Conservation (phyloP, 2,797 vertebrate species). For the Scarus forsteni region DNA sequence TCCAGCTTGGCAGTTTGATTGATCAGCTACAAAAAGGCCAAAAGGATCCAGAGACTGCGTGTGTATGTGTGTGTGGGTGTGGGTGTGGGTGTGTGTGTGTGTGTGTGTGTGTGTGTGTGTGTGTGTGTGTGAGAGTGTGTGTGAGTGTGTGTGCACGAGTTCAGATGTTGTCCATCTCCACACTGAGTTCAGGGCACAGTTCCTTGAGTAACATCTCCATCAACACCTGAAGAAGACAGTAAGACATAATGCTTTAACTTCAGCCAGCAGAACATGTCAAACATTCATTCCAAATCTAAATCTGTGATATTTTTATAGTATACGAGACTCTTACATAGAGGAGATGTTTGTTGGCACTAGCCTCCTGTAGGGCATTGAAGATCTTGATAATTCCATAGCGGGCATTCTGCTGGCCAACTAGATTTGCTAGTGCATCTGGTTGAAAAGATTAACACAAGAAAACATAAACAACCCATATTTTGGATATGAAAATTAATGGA, state of each 20-base stretch:
- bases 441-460: neutral
- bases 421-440: constrained; percentile 93
- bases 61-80: constrained; percentile 1
- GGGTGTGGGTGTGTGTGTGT: neutral
- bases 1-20: constrained; percentile 60
- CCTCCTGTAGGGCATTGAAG: constrained; percentile 96
- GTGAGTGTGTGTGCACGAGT: too few relatives aligned
- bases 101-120: neutral
- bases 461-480: neutral
- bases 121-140: constrained; percentile 7
- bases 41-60: constrained; percentile 23
- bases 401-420: constrained; percentile 99
- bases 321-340: constrained; percentile 92
- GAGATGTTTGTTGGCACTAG: constrained; percentile 96
- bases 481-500: neutral
- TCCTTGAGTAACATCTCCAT: constrained; percentile 96
- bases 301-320: neutral
- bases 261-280: neutral
- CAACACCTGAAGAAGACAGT: constrained; percentile 85
- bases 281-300: too few relatives aligned
- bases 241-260: neutral
- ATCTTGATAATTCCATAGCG: constrained; percentile 97
- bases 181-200: constrained; percentile 92
- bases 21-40: constrained; percentile 59
- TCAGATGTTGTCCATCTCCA: constrained; percentile 87